These are phyloP conservation scores for Lasioglossum villosulum DNA, from an alignment of 2,888 invertebrate species.

Conservation along the genomic window DNA sequence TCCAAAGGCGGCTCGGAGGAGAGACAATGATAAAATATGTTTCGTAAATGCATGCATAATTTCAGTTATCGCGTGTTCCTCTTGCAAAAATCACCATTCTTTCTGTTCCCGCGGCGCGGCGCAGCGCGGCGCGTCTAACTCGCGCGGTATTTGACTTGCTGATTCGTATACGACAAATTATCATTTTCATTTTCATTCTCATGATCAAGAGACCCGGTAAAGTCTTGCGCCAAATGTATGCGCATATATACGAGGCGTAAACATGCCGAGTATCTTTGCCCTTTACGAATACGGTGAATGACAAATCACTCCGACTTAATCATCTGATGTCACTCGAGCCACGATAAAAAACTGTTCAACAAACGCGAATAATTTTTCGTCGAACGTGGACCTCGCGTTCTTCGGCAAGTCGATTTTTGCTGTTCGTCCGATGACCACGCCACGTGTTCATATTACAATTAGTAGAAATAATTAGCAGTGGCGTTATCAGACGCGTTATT, in stretches of 20 bases:
- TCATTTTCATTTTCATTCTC: slow-evolving; percentile 66
- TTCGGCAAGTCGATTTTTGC: not conserved
- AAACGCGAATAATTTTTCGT: not conserved
- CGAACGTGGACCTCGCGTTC: not conserved
- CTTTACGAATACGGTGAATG: slow-evolving; percentile 54
- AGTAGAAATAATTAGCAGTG: not conserved
- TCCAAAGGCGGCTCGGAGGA: not conserved
- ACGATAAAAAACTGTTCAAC: not conserved
- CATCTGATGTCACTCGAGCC: slow-evolving; percentile 29
- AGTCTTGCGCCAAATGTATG: slow-evolving; percentile 65
- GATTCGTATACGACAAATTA: slow-evolving; percentile 66
- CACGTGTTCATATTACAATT: not conserved
- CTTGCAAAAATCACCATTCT: slow-evolving; percentile 51
- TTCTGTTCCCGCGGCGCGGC: slow-evolving; percentile 12
- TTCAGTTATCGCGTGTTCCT: slow-evolving; percentile 34
- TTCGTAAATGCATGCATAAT: slow-evolving; percentile 47
- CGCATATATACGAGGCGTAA: slow-evolving; percentile 63
- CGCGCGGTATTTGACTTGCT: slow-evolving; percentile 59
- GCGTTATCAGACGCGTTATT: not conserved
- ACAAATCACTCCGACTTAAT: slow-evolving; percentile 49
- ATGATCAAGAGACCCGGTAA: slow-evolving; percentile 62
- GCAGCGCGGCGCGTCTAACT: slow-evolving; percentile 27
- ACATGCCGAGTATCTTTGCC: slow-evolving; percentile 61
- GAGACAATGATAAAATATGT: slow-evolving; percentile 27
- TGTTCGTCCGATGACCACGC: not conserved